Percentiles rank a stretch among this genome's conserved stretches.
These are phyloP conservation scores for Sphenopsis melanotis DNA, from an alignment of 2,797 vertebrate genomes.

Conservation along the genomic window DNA sequence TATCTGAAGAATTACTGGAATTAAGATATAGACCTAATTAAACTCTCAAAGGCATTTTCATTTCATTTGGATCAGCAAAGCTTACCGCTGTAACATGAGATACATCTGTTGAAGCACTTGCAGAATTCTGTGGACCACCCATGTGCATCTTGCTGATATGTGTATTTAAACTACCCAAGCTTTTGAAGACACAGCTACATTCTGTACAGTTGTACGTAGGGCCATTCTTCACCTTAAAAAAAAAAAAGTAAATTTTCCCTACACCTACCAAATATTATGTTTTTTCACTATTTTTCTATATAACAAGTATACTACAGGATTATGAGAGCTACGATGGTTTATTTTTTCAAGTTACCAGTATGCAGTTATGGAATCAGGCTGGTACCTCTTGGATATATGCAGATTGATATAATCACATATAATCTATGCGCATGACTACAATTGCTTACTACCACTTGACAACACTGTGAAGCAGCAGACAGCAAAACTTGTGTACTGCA, in stretches of 20 bases:
- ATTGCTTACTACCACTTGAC: background rate
- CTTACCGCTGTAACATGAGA: slow-evolving; percentile 72
- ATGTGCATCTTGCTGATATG: slow-evolving; percentile 99
- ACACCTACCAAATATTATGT: background rate
- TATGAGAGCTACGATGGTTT: background rate
- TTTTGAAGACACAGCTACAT: slow-evolving; percentile 97
- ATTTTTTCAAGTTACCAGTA: background rate
- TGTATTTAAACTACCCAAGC: slow-evolving; percentile 94
- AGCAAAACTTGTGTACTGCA: background rate
- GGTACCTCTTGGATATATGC: background rate
- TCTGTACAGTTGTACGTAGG: slow-evolving; percentile 88
- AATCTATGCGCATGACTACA: background rate
- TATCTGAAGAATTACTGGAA: background rate
- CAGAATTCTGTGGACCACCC: slow-evolving; percentile 65
- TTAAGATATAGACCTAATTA: background rate
- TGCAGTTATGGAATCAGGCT: background rate
- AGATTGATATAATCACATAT: background rate
- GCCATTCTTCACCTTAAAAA: slow-evolving; percentile 79
- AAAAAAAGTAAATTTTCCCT: background rate
- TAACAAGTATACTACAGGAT: accelerated
- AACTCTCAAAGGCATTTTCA: background rate
- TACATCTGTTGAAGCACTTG: slow-evolving; percentile 55
- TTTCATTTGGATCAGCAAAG: background rate
- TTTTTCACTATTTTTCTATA: background rate
- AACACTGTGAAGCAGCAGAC: accelerated